Evolutionary conservation across 2,797 vertebrate genomes (phyloP).

Genomic region (Telmatherina bonti): DNA sequence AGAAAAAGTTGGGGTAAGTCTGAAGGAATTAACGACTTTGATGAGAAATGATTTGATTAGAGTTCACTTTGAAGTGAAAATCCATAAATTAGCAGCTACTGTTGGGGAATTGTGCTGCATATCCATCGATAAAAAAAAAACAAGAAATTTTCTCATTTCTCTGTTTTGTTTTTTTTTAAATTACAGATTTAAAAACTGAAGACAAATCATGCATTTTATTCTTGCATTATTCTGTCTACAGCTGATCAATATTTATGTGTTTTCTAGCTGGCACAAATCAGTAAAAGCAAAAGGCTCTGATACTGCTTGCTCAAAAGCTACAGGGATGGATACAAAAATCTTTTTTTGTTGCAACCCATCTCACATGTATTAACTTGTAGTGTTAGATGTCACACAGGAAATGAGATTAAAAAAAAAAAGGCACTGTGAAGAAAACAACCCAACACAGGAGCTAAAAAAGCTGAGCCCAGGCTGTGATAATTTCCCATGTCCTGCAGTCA

Average conservation of each 20-base stretch:
- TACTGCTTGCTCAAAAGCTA: neutral
- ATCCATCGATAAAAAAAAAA: no score
- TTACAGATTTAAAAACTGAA: neutral
- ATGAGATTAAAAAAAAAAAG: neutral
- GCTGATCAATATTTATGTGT: neutral
- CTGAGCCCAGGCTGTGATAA: constrained; percentile 14
- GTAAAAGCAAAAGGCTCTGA: neutral
- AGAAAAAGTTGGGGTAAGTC: neutral
- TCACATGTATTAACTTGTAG: neutral
- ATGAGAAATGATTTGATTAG: neutral
- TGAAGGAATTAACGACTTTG: neutral
- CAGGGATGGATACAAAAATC: neutral
- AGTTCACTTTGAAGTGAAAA: neutral
- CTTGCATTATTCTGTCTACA: neutral
- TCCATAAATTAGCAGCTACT: neutral
- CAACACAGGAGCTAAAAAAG: neutral
- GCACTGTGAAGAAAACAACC: constrained; percentile 1
- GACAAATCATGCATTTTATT: neutral
- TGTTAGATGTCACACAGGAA: neutral
- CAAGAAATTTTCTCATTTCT: no score
- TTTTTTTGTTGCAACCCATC: neutral
- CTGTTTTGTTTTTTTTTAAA: neutral
- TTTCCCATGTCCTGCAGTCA: constrained; percentile 14
- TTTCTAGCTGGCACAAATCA: neutral
- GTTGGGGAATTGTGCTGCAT: neutral